phyloP scores from a whole-genome alignment of 1,140 invertebrate species.

The Aphaenogaster rudis region DNA sequence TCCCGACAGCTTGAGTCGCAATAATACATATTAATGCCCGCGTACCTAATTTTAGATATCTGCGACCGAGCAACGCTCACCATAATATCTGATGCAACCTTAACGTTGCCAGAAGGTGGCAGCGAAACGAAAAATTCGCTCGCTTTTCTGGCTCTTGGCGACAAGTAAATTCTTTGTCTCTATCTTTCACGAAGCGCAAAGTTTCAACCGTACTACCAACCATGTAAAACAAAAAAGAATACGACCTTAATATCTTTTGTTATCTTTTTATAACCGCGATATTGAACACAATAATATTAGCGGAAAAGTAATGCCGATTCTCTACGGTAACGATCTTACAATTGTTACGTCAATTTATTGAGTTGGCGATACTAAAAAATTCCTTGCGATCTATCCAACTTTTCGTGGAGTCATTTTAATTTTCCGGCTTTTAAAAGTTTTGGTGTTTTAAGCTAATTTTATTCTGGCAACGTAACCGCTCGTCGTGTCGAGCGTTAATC shows the following conservation, averaged over 20 bases:
- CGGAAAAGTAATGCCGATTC: background rate
- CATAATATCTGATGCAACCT: slow-evolving; percentile 29
- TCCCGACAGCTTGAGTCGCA: slow-evolving; percentile 35
- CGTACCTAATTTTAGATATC: slow-evolving; percentile 41
- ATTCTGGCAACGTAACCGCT: background rate
- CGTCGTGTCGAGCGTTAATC: background rate
- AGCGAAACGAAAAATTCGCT: slow-evolving; percentile 1
- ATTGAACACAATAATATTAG: background rate
- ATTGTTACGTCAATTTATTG: background rate
- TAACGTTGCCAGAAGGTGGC: background rate
- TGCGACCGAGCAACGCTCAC: background rate
- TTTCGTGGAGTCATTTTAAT: background rate
- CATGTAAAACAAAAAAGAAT: background rate
- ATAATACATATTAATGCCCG: slow-evolving; percentile 50
- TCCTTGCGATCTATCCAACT: background rate
- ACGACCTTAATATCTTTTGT: background rate
- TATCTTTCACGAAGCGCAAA: background rate
- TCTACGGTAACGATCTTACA: background rate
- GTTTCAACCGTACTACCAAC: background rate
- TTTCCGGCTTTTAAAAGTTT: background rate
- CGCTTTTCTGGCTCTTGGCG: background rate
- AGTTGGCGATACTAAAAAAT: background rate
- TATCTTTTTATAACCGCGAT: background rate
- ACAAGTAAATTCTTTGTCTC: background rate
- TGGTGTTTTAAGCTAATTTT: background rate